Base-by-base conservation (phyloP, 2,797 vertebrate genomes). In the Natrix natrix region DNA sequence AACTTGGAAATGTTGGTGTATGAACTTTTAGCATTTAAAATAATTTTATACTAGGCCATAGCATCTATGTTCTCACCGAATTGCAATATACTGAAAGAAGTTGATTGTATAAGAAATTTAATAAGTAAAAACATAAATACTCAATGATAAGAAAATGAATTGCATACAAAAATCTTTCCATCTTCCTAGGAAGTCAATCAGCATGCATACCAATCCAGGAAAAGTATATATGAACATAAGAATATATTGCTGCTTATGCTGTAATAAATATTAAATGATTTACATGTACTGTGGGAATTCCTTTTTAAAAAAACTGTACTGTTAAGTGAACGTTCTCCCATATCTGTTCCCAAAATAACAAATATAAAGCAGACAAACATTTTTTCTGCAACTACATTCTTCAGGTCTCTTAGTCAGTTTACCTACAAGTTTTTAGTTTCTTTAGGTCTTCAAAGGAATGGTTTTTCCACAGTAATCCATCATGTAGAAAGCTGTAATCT, bases 341-440 rank as follows among this genome's bases (percentile, higher is more conserved):
- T 0, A 0, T 32, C n/a, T 63, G 0, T 0, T 26, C 66, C 56
- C 52, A 88, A 0, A 57, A 24, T 52, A 69, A 1, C 20, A 88
- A 1, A 32, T 69, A 11, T 13, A 28, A 3, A 26, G 22, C 22
- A 57, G 57, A 94, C 28, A 43, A 0, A 48, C 13, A 92, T 4
- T 0, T 3, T 4, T 90, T 55, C 56, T 59, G 59, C 20, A 16
- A 88, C 17, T 90, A 56, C 43, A 43, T 61, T 24, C 92, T 87
- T 12, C 87, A 66, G 56, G 17, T 22, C 78, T 6, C 14, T 54
- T 1, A 92, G 63, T 55, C 22, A 94, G 59, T 63, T 94, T 95
- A 94, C n/a, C 52, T 93, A 92, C 4, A 92, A 94, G 43, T 52
- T 55, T n/a, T 91, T 89, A 57, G 90, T 93, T 86, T 91, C 66